phyloP scores from a whole-genome alignment of 1,140 invertebrate species.

The Lordiphosa mommai region DNA sequence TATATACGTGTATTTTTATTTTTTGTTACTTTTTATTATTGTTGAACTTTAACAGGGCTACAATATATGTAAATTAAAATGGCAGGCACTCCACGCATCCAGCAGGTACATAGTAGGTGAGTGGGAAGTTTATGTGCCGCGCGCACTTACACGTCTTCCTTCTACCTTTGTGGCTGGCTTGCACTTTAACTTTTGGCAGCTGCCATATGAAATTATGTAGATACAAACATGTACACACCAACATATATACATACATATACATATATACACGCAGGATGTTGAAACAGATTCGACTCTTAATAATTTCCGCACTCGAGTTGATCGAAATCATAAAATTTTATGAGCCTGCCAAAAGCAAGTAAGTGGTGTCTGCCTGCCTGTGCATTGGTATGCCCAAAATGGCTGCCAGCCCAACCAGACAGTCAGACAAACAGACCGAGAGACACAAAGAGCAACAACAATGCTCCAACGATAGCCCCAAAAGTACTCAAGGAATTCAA shows the following conservation, averaged over 20 bases:
- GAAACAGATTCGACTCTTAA: constrained; percentile 78
- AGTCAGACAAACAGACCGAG: constrained; percentile 26
- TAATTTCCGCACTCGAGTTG: constrained; percentile 78
- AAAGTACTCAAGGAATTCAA: constrained; percentile 11
- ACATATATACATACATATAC: background rate
- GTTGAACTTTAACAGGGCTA: constrained; percentile 70
- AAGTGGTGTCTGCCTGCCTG: constrained; percentile 41
- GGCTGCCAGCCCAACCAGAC: constrained; percentile 57
- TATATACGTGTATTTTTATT: constrained; percentile 8
- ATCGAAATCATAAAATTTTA: constrained; percentile 79
- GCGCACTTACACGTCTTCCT: constrained; percentile 30
- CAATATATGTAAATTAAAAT: constrained; percentile 78
- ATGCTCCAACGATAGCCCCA: constrained; percentile 26
- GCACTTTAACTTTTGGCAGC: constrained; percentile 44
- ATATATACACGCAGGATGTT: constrained; percentile 48
- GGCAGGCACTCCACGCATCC: constrained; percentile 41
- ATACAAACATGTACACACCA: constrained; percentile 1
- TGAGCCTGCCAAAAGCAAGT: constrained; percentile 69
- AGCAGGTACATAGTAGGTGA: background rate
- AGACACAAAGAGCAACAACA: constrained; percentile 18
- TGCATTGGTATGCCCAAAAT: constrained; percentile 46
- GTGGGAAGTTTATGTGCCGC: constrained; percentile 49
- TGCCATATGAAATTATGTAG: constrained; percentile 54
- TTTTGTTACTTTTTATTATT: constrained; percentile 57
- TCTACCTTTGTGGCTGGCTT: constrained; percentile 9